Evolutionary conservation across 2,797 vertebrate genomes (phyloP).

Genomic region (Pogoniulus pusillus): DNA sequence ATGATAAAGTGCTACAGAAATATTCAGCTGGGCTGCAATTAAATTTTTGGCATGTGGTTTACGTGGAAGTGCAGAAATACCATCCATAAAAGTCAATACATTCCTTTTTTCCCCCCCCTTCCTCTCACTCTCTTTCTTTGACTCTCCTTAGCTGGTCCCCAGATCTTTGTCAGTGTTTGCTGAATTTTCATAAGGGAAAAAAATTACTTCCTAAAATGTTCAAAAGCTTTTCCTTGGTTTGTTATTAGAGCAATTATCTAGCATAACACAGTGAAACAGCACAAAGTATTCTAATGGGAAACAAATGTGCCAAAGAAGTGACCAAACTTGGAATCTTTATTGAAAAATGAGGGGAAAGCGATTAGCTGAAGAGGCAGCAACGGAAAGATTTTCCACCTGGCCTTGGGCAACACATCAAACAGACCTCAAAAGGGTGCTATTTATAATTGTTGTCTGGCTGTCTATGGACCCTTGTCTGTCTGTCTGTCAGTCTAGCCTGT

Average conservation of each 20-base stretch:
- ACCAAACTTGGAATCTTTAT: constrained; percentile 73
- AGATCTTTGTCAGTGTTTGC: constrained; percentile 67
- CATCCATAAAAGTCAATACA: not conserved
- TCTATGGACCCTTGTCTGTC: constrained; percentile 34
- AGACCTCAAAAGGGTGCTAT: constrained; percentile 72
- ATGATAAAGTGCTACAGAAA: constrained; percentile 20
- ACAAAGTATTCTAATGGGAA: constrained; percentile 81
- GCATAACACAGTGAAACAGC: constrained; percentile 79
- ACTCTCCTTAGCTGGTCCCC: constrained; percentile 18
- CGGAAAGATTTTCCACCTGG: constrained; percentile 82
- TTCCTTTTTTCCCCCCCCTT: not conserved
- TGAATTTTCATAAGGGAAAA: constrained; percentile 73
- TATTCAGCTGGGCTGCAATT: constrained; percentile 26
- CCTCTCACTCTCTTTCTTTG: not conserved
- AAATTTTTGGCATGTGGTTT: constrained; percentile 18
- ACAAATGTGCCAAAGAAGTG: constrained; percentile 79
- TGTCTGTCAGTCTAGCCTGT: constrained; percentile 22
- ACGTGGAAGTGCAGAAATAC: constrained; percentile 4
- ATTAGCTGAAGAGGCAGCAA: constrained; percentile 75
- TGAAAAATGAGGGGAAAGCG: constrained; percentile 80
- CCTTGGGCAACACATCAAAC: constrained; percentile 81
- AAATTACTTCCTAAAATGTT: constrained; percentile 84
- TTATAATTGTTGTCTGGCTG: constrained; percentile 79
- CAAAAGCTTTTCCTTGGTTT: constrained; percentile 83
- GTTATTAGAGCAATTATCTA: constrained; percentile 87